Conservation (phyloP, 2,113 vertebrate species). For the Ciconia boyciana region DNA sequence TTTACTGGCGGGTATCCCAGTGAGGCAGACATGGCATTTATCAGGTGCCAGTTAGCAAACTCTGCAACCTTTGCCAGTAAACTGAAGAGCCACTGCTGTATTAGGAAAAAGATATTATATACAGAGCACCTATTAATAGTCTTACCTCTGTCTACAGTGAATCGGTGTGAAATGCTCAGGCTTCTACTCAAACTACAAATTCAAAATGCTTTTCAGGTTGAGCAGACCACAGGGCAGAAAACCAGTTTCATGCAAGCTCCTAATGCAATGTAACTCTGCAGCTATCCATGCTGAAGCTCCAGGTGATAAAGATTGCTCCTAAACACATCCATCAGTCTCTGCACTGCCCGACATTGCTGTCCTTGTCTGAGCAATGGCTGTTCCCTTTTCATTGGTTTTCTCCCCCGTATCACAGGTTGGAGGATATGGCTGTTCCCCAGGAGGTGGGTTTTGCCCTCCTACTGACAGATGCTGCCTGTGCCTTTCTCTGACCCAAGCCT, state of each 20-base stretch:
- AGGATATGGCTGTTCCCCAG: not conserved
- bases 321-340: not conserved
- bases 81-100: not conserved
- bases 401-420: not conserved
- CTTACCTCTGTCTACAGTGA: not conserved
- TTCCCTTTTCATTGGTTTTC: not conserved
- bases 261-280: not conserved
- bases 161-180: not conserved
- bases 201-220: not conserved
- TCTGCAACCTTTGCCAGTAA: not conserved
- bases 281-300: not conserved
- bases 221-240: not conserved
- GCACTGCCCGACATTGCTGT: not conserved
- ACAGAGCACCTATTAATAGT: not conserved
- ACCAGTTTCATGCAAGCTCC: not conserved
- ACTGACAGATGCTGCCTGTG: not conserved
- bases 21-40: not conserved
- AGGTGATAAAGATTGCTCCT: not conserved
- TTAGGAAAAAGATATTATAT: not conserved
- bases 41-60: not conserved
- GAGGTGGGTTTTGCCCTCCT: not conserved
- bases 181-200: not conserved
- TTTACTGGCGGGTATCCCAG: not conserved
- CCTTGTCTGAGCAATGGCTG: not conserved
- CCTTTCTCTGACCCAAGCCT: slow-evolving; percentile 16